A percentile compares a stretch with the other conserved stretches of the same genome.
These are phyloP conservation scores for Drosophila gaucha DNA, from an alignment of 2,888 invertebrate genomes.

Conservation along the genomic window DNA sequence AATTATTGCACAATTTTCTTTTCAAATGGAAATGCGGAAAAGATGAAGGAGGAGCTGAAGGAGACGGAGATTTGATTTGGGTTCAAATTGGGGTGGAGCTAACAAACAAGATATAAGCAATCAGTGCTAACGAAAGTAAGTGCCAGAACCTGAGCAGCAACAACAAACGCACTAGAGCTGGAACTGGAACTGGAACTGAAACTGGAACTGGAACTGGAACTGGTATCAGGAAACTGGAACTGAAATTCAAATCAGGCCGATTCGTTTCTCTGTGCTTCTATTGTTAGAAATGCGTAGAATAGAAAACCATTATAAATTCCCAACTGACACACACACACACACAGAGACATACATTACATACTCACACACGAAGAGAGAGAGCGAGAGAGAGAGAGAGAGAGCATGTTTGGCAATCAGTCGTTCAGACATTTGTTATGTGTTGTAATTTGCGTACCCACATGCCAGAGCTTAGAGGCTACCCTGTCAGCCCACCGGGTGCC, in stretches of 20 bases:
- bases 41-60: background rate
- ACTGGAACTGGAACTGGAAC: conserved; percentile 3
- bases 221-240: conserved; percentile 3
- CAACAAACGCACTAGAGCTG: background rate
- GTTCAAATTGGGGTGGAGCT: conserved; percentile 4
- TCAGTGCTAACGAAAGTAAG: conserved; percentile 10
- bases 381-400: background rate
- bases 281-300: conserved; percentile 55
- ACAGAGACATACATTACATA: background rate
- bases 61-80: conserved; percentile 15
- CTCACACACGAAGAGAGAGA: background rate
- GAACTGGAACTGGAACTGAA: background rate
- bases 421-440: conserved; percentile 75
- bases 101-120: conserved; percentile 22
- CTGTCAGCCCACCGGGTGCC: background rate
- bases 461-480: conserved; percentile 12
- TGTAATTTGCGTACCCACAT: conserved; percentile 71
- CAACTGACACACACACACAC: background rate
- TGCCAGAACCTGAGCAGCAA: conserved; percentile 2
- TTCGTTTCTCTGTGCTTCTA: conserved; percentile 16
- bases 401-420: conserved; percentile 43
- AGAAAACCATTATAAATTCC: conserved; percentile 14
- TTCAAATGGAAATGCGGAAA: conserved; percentile 6
- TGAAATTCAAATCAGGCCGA: conserved; percentile 22
- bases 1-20: conserved; percentile 11